Base-by-base conservation (phyloP, 1,140 invertebrate species). In the Diorhabda sublineata region DNA sequence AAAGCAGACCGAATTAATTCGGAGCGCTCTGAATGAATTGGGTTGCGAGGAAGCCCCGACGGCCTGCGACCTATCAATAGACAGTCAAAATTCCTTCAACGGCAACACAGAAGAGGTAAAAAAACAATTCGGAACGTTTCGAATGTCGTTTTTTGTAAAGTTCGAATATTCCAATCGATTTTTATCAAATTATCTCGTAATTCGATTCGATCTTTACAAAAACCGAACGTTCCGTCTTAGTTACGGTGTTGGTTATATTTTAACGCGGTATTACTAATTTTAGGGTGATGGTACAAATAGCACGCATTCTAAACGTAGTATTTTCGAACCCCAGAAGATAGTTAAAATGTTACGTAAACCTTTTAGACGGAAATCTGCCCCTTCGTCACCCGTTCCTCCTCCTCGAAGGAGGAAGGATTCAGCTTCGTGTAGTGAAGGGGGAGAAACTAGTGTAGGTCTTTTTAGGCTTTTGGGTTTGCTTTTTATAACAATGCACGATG, bases 1-100 rank as follows among this genome's bases (percentile, higher is more conserved):
- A 47, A 88, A 88, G 70, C 89, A 96, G 78, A 87, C 89, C 4
- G 91, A 95, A 73, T 86, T 94, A 71, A 93, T 96, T 66, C 87
- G 90, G 71, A 86, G 88, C 47, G 91, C 93, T n/a, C 82, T 97
- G 47, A 91, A 91, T 69, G 90, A 93, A 78, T 84, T 95, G 4
- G 93, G 93, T 45, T 93, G 92, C 74, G 91, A 94, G 80, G 91
- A 94, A 82, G 86, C 92, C 58, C 93, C 93, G 43, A 89, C 89
- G n/a, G 93, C 91, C 60, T 92, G 92, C 78, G 92, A 94, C 73
- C 79, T 91, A 45, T 85, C 87, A 2, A 83, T 89, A 69, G 88
- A 89, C 76, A 83, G 82, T 73, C 81, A 82, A 70, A 72, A 72
- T 58, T 77, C 77, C 69, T 78, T 77, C 58, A 76, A 69, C 42